Evolutionary conservation across 2,888 invertebrate genomes (phyloP), one percentile per base, ranked within the genome.

Genomic region (Ditylenchus weischeri): DNA sequence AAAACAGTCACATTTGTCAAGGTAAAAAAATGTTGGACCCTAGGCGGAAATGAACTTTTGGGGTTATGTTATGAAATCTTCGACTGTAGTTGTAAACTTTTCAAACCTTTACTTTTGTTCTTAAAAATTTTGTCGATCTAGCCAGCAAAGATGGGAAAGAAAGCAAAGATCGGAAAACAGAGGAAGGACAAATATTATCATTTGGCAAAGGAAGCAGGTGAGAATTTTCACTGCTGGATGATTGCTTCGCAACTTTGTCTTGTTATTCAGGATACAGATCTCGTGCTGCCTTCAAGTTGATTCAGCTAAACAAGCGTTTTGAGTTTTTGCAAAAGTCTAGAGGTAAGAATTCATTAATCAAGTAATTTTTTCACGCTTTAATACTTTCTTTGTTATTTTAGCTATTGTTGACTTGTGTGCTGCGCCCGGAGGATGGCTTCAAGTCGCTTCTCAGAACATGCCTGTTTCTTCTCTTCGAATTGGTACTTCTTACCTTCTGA

Each of bases 341-440:
- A 43, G 43, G 43, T 43, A 8, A 10, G 38, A 43, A 13, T 43
- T 43, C 8, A 13, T 15, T 6, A 15, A 29, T 29, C 29, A 29
- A 29, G 5, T 4, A 5, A 29, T 43, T 43, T 6, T 43, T 43
- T 8, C 5, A 2, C 15, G 8, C 5, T 43, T 43, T 8, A 29
- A 29, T 29, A 29, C 8, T 15, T 1, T 15, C 8, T 8, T 43
- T 43, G 11, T 43, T 8, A 43, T 43, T 43, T 88, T 92, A 87
- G 94, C 98, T 87, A 91, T 93, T 77, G 89, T 99, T 80, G 98
- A 99, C 88, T 86, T 99, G 71, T 99, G 98, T 86, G 98, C 98
- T 18, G 98, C 98, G 0, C 98, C 98, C 0, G 81, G 81, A 74
- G 81, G 81, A 78, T 81, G 81, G 81, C 79, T 96, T 90, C 98